Base-by-base conservation (phyloP, 2,797 vertebrate genomes). In the Muscicapa comitata region DNA sequence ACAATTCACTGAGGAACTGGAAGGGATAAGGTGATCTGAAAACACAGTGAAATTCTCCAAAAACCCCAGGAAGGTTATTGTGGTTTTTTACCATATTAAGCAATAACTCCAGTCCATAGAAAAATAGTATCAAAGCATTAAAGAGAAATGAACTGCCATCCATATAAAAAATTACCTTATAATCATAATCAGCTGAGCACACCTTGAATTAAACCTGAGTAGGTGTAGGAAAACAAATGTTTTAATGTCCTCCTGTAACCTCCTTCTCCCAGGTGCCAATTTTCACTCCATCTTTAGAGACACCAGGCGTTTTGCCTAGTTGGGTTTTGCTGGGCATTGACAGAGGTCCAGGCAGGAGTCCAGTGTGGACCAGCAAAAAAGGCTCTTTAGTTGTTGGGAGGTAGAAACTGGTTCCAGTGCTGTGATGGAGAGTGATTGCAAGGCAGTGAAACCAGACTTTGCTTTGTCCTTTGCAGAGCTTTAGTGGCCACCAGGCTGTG, bases 21-120 rank as follows among this genome's bases (percentile, higher is more conserved):
- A 94, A 91, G 42, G 89, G 20, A 88, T 74, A 95, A 92, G 95
- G 91, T 96, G 94, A 86, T 90, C 51, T 80, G 23, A 93, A 96
- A 95, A 7, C 70, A 50, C 40, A 43, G 48, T 26, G 26, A 81
- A 91, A 78, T 77, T 88, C 58, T 86, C 38, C 3, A 71, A 53
- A 93, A 90, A 74, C 3, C 3, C 13, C 54, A 33, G 72, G 38
- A 91, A 90, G 37, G 17, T 78, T 74, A 43, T 62, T 85, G 37
- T 38, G 58, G 43, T 10, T 11, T 43, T 95, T 88, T 43, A 71
- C 75, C 31, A 33, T 65, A 72, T 80, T 80, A 88, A 94, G 78
- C 84, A 94, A 58, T 40, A 57, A 68, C 67, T 63, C 28, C 28
- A 48, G 35, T 38, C 7, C 13, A 4, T 1, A 77, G 85, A 63